These are phyloP conservation scores for Drosophila oshimai DNA, from an alignment of 1,140 invertebrate species.

Conservation along the genomic window DNA sequence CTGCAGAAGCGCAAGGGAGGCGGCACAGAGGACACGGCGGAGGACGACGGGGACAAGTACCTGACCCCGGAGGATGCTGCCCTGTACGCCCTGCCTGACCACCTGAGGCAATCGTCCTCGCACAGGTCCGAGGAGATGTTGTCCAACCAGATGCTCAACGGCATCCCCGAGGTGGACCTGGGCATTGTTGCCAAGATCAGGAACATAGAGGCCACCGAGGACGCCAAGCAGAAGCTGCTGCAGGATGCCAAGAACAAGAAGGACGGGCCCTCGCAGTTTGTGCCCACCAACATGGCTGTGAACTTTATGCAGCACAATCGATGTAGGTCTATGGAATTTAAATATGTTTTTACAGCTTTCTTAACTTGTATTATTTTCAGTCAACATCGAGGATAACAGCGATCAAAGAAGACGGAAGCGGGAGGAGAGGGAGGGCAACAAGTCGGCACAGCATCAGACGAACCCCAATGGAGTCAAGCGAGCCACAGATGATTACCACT, in stretches of 20 bases:
- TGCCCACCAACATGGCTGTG: slow-evolving; percentile 98
- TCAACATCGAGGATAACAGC: slow-evolving; percentile 90
- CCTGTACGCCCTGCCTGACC: slow-evolving; percentile 92
- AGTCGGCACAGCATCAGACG: slow-evolving; percentile 53
- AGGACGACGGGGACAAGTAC: slow-evolving; percentile 85
- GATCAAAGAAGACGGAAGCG: slow-evolving; percentile 85
- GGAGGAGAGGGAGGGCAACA: slow-evolving; percentile 83
- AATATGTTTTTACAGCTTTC: slow-evolving; percentile 17
- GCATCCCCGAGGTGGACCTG: slow-evolving; percentile 99
- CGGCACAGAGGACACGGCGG: slow-evolving; percentile 60
- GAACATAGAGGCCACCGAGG: slow-evolving; percentile 99
- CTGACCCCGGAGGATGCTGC: slow-evolving; percentile 94
- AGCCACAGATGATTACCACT: slow-evolving; percentile 98
- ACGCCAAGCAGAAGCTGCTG: slow-evolving; percentile 95
- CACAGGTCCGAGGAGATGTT: slow-evolving; percentile 98
- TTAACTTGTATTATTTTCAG: slow-evolving; percentile 84
- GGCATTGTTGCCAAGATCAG: slow-evolving; percentile 99
- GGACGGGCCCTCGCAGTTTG: slow-evolving; percentile 97
- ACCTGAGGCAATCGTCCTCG: slow-evolving; percentile 91
- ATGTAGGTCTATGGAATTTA: slow-evolving; percentile 85
- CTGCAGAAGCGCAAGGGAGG: slow-evolving; percentile 92
- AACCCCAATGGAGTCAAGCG: slow-evolving; percentile 85
- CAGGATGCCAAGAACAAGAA: slow-evolving; percentile 95
- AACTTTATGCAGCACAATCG: slow-evolving; percentile 98
- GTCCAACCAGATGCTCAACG: slow-evolving; percentile 99